These are phyloP conservation scores for Gavialis gangeticus DNA, from an alignment of 2,113 vertebrate genomes.

Conservation along the genomic window DNA sequence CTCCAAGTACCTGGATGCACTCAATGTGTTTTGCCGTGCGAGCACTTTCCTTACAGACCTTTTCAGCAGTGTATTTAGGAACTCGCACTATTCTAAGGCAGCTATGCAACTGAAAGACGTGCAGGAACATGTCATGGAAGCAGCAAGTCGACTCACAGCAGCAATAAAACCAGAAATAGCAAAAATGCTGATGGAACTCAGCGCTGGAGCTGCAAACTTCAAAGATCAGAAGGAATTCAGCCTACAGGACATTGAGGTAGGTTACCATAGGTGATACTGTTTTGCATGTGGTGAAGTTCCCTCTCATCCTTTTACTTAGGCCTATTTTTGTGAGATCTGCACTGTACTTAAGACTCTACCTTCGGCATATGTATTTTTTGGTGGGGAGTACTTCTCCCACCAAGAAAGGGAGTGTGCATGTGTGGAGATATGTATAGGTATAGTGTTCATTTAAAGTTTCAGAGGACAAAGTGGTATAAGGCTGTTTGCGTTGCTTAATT, in stretches of 20 bases:
- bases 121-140: constrained; percentile 99
- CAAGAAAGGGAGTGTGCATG: background rate
- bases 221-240: constrained; percentile 99
- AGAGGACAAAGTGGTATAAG: background rate
- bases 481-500: background rate
- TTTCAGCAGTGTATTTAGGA: constrained; percentile 97
- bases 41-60: constrained; percentile 98
- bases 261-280: background rate
- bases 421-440: too few relatives aligned
- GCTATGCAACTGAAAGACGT: constrained; percentile 99
- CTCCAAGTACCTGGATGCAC: constrained; percentile 97
- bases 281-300: background rate
- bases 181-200: constrained; percentile 99
- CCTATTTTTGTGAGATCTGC: background rate
- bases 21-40: constrained; percentile 97
- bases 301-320: accelerated
- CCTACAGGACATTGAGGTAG: constrained; percentile 97
- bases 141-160: constrained; percentile 95
- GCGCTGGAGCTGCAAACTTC: constrained; percentile 94
- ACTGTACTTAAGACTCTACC: accelerated
- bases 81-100: constrained; percentile 98
- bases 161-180: constrained; percentile 99
- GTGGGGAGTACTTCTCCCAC: background rate
- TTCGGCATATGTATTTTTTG: background rate
- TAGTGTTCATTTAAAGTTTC: background rate